Evolutionary conservation across 1,140 invertebrate genomes (phyloP), one percentile per base, ranked within the genome.

Genomic region (Scaptodrosophila lebanonensis): DNA sequence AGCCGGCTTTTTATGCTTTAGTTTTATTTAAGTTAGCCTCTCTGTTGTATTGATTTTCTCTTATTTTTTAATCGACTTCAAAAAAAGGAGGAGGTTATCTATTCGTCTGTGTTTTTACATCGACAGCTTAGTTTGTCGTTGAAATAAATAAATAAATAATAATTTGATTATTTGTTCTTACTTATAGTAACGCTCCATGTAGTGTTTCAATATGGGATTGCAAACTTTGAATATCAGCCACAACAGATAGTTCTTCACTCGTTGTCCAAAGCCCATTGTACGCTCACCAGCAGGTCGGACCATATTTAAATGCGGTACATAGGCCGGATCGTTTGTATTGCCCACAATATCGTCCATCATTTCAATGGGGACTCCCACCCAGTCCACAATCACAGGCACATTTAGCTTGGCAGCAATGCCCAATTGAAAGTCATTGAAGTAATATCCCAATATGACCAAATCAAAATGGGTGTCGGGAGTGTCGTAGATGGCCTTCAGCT

Each of bases 401-500:
- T 64, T 58, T 20, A 76, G 44, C 38, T 72, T 72, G n/a, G 63
- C 63, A 1, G 58, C 65, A 2, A 76, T 17, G 13, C 68, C 69
- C 38, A 83, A 2, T n/a, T 66, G 39, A n/a, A 60, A 83, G 3
- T 54, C 43, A 15, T 72, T 83, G 5, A 69, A 15, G 3, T 69
- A 32, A 3, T 54, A 64, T 8, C 71, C 76, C 1, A 53, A 9
- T 2, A 76, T 16, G 3, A 73, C 6, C 4, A 83, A 22, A 52
- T 83, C 76, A 15, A 45, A 83, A 27, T 72, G n/a, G n/a, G n/a
- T n/a, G n/a, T n/a, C n/a, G n/a, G n/a, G 42, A 44, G 51, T 13
- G 3, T 69, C 62, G 32, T 69, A 56, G 0, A 76, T 11, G 0
- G 29, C 32, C 1, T 20, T 44, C 0, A 76, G 56, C 3, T 60